Base-by-base conservation (phyloP, 2,888 invertebrate species). In the Aphrophora alni region DNA sequence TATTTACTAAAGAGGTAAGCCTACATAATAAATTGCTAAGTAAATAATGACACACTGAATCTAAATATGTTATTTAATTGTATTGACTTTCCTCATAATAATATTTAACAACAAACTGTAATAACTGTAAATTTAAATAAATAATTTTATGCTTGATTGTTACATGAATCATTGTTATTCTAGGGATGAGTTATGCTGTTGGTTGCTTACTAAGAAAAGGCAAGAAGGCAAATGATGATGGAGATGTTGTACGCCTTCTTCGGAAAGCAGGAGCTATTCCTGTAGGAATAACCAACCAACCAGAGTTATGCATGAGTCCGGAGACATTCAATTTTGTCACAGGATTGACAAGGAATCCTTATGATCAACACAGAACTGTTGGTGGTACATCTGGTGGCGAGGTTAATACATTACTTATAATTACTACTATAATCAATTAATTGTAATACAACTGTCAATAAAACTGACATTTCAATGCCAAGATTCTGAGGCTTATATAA, bases 341-440 rank as follows among this genome's bases (percentile, higher is more conserved):
- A 59, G 97, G 98, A 0, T 89, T 92, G 59, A 95, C 96, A 0
- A 90, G 90, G 83, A 98, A 98, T 89, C 97, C 98, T 0, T 96
- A 97, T 87, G 92, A 95, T 86, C 90, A 92, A 0, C 90, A 90
- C 0, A 90, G 93, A 84, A 95, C 92, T 0, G 90, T 93, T 0
- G 98, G 97, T 0, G 98, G 98, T 2, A 97, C 97, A 38, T 96
- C 97, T 0, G 97, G 97, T 38, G 95, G 95, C 14, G 95, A 96
- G 91, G 95, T 94, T 86, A 93, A 93, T 94, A 33, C 33, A 33
- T 33, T 33, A 33, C 33, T 33, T 5, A 33, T 33, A 33, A n/a
- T n/a, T n/a, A n/a, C n/a, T n/a, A n/a, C n/a, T n/a, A n/a, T n/a
- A n/a, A n/a, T n/a, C n/a, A n/a, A n/a, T n/a, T n/a, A n/a, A n/a